Evolutionary conservation across 2,797 vertebrate genomes (phyloP).

Genomic region (Rhinogobio ventralis): DNA sequence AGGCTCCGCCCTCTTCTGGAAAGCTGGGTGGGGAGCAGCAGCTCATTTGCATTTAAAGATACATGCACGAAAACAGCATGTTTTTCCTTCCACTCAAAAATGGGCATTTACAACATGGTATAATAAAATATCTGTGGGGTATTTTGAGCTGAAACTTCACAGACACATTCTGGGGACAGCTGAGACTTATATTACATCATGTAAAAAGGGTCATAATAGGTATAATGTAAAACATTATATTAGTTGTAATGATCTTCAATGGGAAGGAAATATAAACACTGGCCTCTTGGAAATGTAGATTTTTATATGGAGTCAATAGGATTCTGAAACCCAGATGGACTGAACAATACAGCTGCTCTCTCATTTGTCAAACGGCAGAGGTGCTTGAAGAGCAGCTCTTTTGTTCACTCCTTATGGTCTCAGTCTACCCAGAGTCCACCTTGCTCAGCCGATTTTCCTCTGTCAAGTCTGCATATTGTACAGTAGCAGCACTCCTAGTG

Average conservation of each 20-base stretch:
- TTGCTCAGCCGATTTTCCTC: constrained; percentile 59
- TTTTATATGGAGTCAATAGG: background rate
- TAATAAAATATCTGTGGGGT: too few species aligned
- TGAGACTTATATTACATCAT: too few species aligned
- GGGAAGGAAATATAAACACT: background rate
- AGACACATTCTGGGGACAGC: too few species aligned
- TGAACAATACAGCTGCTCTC: constrained; percentile 33
- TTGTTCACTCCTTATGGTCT: constrained; percentile 53
- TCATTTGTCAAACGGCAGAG: constrained; percentile 20
- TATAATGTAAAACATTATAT: background rate
- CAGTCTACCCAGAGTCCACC: constrained; percentile 55
- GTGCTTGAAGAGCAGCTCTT: constrained; percentile 10
- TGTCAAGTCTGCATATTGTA: constrained; percentile 33
- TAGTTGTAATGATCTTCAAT: background rate
- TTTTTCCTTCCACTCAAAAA: too few species aligned
- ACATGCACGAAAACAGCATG: too few species aligned
- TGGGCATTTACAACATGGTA: too few species aligned
- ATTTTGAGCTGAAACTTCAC: too few species aligned
- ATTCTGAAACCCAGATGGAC: constrained; percentile 47
- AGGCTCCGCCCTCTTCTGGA: too few species aligned
- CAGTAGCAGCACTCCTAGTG: constrained; percentile 39
- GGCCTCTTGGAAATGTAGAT: background rate
- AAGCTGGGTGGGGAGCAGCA: too few species aligned
- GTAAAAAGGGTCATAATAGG: too few species aligned
- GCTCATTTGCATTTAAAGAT: too few species aligned